Conservation (phyloP, 2,113 vertebrate genomes). For the Chaetorhynchus papuensis region DNA sequence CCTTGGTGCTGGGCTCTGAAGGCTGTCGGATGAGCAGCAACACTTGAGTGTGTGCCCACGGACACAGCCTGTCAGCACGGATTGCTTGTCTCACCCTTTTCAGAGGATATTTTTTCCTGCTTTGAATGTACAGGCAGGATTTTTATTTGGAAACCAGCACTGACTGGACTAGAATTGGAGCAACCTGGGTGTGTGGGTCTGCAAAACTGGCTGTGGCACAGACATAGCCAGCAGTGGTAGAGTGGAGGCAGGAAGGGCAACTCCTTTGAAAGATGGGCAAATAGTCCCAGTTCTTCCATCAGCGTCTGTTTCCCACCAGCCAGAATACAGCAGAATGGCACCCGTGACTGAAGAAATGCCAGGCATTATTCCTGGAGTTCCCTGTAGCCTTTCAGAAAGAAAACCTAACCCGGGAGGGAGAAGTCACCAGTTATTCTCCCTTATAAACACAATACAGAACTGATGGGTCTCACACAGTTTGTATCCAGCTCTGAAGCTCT, state of each 20-base stretch:
- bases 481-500: not conserved
- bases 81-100: not conserved
- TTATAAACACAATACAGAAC: not conserved
- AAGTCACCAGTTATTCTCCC: not conserved
- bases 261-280: not conserved
- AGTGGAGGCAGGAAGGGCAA: not conserved
- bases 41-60: rapidly evolving
- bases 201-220: not conserved
- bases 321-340: not conserved
- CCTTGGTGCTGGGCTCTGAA: not conserved
- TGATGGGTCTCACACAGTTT: not conserved
- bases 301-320: not conserved
- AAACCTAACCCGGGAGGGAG: not conserved
- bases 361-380: not conserved
- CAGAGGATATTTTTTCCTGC: not conserved
- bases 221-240: not conserved
- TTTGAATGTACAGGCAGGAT: not conserved
- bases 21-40: not conserved
- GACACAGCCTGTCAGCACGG: not conserved
- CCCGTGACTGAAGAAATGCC: not conserved
- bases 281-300: not conserved
- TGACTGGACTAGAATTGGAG: not conserved
- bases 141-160: not conserved
- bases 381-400: not conserved
- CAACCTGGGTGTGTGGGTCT: not conserved